Percentiles rank a stretch among this genome's conserved stretches.
phyloP scores from a whole-genome alignment of 2,888 invertebrate species.

The Nomada lathburiana region DNA sequence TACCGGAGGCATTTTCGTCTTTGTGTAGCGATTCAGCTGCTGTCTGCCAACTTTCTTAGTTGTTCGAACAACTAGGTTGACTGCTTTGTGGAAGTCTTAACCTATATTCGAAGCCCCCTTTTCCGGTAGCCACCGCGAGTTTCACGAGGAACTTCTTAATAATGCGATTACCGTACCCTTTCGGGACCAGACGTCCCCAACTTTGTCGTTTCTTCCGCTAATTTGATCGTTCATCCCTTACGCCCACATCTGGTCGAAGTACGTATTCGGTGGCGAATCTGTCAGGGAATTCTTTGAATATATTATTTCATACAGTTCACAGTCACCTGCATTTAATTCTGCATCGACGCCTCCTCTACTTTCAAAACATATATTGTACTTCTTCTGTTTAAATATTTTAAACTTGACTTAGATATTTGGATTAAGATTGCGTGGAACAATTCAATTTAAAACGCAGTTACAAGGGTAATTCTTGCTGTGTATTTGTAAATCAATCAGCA shows the following conservation, averaged over 20 bases:
- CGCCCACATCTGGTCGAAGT: neutral
- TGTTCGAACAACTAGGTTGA: slow-evolving; percentile 28
- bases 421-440: too few species aligned
- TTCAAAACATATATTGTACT: neutral
- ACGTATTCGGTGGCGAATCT: neutral
- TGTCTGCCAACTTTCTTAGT: slow-evolving; percentile 37
- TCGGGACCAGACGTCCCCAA: slow-evolving; percentile 30
- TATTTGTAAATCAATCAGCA: too few species aligned
- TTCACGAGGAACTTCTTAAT: slow-evolving; percentile 47
- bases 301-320: neutral
- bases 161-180: slow-evolving; percentile 51
- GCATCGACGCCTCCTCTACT: neutral
- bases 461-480: too few species aligned
- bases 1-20: slow-evolving; percentile 22
- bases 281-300: neutral
- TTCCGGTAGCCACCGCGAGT: slow-evolving; percentile 28
- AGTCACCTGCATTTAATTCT: too few species aligned
- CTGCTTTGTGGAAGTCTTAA: slow-evolving; percentile 31
- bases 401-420: too few species aligned
- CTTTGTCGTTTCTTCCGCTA: slow-evolving; percentile 37
- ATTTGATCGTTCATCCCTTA: slow-evolving; percentile 29
- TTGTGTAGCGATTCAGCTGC: slow-evolving; percentile 13
- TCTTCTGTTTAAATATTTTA: too few species aligned
- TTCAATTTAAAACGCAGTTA: too few species aligned
- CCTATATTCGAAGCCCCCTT: slow-evolving; percentile 31